Percentiles rank a stretch among this genome's conserved stretches.
These are phyloP conservation scores for Andrena camellia DNA, from an alignment of 2,888 invertebrate genomes.

Conservation along the genomic window DNA sequence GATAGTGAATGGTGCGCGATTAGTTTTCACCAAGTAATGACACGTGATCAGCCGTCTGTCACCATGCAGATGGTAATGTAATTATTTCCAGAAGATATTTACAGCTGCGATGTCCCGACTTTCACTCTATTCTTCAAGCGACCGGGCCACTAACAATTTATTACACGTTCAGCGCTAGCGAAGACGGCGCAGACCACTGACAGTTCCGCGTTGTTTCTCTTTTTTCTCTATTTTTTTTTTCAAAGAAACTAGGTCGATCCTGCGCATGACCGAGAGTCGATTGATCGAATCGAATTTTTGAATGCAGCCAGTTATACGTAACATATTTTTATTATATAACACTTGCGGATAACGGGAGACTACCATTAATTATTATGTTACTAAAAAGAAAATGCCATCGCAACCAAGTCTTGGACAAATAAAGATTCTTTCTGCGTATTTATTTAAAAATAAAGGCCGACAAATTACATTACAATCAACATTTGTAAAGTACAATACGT, in stretches of 20 bases:
- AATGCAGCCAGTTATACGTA: neutral
- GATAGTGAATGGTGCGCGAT: neutral
- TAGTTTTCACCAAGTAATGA: neutral
- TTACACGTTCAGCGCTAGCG: neutral
- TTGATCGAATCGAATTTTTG: conserved; percentile 33
- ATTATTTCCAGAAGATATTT: neutral
- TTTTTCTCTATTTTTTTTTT: conserved; percentile 4
- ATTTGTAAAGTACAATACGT: conserved; percentile 29
- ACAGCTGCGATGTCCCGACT: neutral
- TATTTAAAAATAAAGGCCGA: conserved; percentile 31
- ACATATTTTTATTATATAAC: neutral
- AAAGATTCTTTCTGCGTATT: neutral
- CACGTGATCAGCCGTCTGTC: neutral
- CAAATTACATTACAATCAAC: conserved; percentile 6
- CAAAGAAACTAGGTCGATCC: conserved; percentile 1
- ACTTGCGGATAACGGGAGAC: neutral
- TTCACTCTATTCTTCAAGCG: neutral
- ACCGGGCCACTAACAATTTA: neutral
- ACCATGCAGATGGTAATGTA: neutral
- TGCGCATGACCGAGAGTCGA: conserved; percentile 40
- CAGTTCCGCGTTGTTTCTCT: neutral
- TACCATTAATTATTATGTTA: neutral
- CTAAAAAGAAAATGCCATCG: neutral
- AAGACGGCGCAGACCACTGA: neutral
- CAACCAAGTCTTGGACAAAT: neutral